A percentile compares a stretch with the other conserved stretches of the same genome.
phyloP scores from a whole-genome alignment of 1,140 invertebrate genomes.

The Nasonia vitripennis region DNA sequence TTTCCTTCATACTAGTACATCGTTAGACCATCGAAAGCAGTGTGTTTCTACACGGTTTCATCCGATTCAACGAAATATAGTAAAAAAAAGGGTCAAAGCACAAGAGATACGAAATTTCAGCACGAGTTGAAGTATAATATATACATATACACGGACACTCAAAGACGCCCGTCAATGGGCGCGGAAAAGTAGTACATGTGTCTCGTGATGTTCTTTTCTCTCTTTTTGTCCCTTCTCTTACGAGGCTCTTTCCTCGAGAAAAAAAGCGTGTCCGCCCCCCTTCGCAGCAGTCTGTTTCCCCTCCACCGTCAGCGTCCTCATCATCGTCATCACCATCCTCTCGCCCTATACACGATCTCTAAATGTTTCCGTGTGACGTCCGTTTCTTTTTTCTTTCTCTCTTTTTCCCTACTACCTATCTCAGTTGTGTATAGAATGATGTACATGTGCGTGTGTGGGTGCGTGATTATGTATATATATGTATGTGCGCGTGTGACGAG shows the following conservation, averaged over 20 bases:
- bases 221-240: neutral
- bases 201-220: constrained; percentile 17
- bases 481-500: neutral
- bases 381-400: neutral
- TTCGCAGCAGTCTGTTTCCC: neutral
- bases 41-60: neutral
- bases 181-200: constrained; percentile 17
- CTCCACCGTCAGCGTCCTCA: neutral
- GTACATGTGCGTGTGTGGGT: neutral
- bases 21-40: too few relatives aligned
- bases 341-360: neutral
- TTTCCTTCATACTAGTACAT: neutral
- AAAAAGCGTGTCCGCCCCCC: neutral
- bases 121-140: constrained; percentile 19
- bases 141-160: constrained; percentile 33
- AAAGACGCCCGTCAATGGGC: constrained; percentile 15
- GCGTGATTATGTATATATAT: neutral
- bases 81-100: neutral
- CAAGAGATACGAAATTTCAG: neutral
- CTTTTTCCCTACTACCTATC: neutral
- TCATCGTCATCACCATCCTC: neutral
- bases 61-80: neutral
- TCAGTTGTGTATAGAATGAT: neutral
- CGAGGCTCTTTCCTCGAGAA: neutral
- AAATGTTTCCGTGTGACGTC: neutral